A percentile compares a stretch with the other conserved stretches of the same genome.
Evolutionary conservation across 1,140 invertebrate species (phyloP).

Genomic region (Macrostomum lignano): DNA sequence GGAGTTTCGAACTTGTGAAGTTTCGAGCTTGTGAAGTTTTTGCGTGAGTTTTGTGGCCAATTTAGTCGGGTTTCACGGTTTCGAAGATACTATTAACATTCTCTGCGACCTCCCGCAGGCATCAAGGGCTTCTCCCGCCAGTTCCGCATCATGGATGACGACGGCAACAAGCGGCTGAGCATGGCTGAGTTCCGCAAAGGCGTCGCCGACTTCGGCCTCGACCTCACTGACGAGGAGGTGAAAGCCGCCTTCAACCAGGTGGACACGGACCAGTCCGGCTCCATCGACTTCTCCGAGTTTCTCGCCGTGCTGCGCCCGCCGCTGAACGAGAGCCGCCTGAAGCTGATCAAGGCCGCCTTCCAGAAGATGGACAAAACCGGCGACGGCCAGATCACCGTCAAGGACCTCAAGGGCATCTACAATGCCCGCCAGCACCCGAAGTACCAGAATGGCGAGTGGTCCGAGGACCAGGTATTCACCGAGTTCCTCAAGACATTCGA

Average conservation of each 20-base stretch:
- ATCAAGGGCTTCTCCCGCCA: too few relatives aligned
- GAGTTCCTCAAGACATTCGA: conserved; percentile 66
- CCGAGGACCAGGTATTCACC: conserved; percentile 51
- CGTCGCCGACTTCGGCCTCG: conserved; percentile 42
- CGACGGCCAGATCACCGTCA: conserved; percentile 33
- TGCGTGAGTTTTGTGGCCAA: too few relatives aligned
- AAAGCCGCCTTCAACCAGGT: conserved; percentile 40
- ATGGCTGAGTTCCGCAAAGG: conserved; percentile 51
- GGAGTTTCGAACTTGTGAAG: too few relatives aligned
- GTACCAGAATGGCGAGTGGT: conserved; percentile 58
- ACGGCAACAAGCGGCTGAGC: conserved; percentile 50
- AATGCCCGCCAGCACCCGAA: conserved; percentile 47
- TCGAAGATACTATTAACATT: too few relatives aligned
- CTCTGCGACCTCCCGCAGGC: too few relatives aligned
- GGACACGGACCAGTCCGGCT: conserved; percentile 47
- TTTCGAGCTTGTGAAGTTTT: too few relatives aligned
- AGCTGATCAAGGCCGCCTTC: conserved; percentile 14
- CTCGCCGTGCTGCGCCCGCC: conserved; percentile 39
- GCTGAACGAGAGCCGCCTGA: conserved; percentile 10
- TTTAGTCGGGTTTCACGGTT: too few relatives aligned
- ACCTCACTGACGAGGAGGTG: conserved; percentile 32
- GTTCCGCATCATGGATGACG: conserved; percentile 74
- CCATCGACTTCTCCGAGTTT: conserved; percentile 56
- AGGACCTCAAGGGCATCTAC: conserved; percentile 53
- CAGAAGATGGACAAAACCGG: conserved; percentile 14